Base-by-base conservation (phyloP, 2,888 invertebrate species). In the Thymelicus sylvestris region DNA sequence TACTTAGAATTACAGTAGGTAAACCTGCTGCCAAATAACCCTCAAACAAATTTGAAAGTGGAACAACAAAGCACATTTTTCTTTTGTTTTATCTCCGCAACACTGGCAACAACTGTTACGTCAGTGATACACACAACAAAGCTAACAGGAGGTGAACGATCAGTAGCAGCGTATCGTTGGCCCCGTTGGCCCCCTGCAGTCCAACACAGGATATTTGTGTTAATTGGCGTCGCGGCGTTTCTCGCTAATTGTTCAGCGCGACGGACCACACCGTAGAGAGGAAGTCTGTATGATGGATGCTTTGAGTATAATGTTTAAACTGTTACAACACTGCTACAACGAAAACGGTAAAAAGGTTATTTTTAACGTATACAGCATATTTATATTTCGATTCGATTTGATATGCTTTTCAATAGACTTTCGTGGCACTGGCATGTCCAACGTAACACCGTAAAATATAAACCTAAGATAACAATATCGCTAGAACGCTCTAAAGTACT, bases 161-260 rank as follows among this genome's bases (percentile, higher is more conserved):
- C 74, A 67, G 62, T 38, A 48, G 12, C 7, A 57, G 31, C 10
- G 31, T n/a, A 38, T 39, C 31, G 39, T 38, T 68, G 61, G 55
- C 68, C 62, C 24, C 75, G 76, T 78, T 81, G 85, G 81, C 86
- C 87, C 87, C 83, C 84, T 76, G 79, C 66, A 80, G 87, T 85
- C 84, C 83, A 83, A 81, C 88, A 89, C 93, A 91, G 93, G 93
- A 93, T 88, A 92, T 91, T 91, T 85, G 87, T 89, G 91, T 89
- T 93, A 93, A 93, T 92, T 93, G 90, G 80, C 80, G 80, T 78
- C 79, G 83, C 81, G 73, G 75, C 75, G 76, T 68, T 83, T 81
- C 78, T 79, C 84, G 91, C 87, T 93, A 93, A 93, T 93, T 91
- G 91, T 85, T 84, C 77, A 81, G 86, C 86, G 87, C 80, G 84